phyloP scores from a whole-genome alignment of 1,140 invertebrate species.

The Pygmarrhopalites habei region DNA sequence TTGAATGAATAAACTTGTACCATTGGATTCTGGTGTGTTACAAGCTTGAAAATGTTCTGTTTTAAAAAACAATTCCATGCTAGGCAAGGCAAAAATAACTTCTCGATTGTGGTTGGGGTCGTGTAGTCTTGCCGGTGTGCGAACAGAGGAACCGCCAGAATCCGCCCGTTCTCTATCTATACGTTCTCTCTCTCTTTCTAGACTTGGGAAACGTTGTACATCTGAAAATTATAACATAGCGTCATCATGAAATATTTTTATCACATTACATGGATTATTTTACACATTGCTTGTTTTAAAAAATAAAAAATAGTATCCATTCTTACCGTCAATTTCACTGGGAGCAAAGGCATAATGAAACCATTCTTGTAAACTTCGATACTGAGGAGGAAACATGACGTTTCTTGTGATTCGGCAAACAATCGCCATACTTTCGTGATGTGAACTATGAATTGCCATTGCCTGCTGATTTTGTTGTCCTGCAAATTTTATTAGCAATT shows the following conservation, averaged over 20 bases:
- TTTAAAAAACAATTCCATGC: constrained; percentile 83
- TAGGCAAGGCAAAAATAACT: constrained; percentile 90
- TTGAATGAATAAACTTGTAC: too few species aligned
- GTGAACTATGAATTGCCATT: constrained; percentile 39
- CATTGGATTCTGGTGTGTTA: constrained; percentile 60
- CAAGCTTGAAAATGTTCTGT: constrained; percentile 79
- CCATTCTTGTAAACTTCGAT: constrained; percentile 89
- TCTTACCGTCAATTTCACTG: constrained; percentile 81
- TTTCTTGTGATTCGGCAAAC: constrained; percentile 85
- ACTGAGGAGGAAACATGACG: constrained; percentile 88
- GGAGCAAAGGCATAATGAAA: constrained; percentile 92
- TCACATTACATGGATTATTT: neutral
- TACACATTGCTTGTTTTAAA: neutral
- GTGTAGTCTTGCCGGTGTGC: constrained; percentile 53
- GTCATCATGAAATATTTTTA: neutral
- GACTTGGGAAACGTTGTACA: constrained; percentile 78
- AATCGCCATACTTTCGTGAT: constrained; percentile 77
- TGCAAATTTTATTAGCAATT: too few species aligned
- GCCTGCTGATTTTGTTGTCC: constrained; percentile 62
- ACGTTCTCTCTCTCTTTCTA: constrained; percentile 60
- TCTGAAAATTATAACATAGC: constrained; percentile 56
- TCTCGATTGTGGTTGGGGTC: constrained; percentile 84
- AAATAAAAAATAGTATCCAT: neutral
- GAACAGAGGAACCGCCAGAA: constrained; percentile 42
- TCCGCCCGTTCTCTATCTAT: constrained; percentile 44